Evolutionary conservation across 2,888 invertebrate genomes (phyloP).

Genomic region (Noctua janthe): DNA sequence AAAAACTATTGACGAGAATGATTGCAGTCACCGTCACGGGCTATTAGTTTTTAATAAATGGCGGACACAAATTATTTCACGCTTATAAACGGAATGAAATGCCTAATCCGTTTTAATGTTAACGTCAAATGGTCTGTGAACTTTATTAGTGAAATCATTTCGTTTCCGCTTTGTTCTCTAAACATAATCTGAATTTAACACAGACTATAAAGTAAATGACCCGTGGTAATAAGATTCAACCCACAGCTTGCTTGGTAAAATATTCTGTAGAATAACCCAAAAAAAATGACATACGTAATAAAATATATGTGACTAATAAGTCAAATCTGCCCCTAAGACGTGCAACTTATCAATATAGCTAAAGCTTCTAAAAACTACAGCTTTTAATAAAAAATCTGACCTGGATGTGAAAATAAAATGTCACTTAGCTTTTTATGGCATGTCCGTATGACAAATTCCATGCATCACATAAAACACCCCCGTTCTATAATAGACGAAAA

Average conservation of each 20-base stretch:
- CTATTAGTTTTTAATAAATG: constrained; percentile 39
- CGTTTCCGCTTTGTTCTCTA: constrained; percentile 21
- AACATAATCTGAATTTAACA: constrained; percentile 6
- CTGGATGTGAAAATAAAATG: not conserved
- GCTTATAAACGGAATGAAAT: constrained; percentile 18
- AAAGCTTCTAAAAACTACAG: not conserved
- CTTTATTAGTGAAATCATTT: constrained; percentile 27
- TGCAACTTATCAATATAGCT: not conserved
- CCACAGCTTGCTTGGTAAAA: not conserved
- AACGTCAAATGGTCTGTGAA: constrained; percentile 38
- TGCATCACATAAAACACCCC: constrained; percentile 1
- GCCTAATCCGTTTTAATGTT: constrained; percentile 36
- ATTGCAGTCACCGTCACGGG: constrained; percentile 14
- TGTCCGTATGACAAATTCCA: not conserved
- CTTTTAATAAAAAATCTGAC: not conserved
- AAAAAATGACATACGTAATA: not conserved
- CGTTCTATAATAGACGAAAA: not conserved
- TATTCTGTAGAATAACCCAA: not conserved
- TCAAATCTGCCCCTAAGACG: not conserved
- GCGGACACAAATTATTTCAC: constrained; percentile 24
- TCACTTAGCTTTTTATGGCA: not conserved
- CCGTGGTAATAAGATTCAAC: not conserved
- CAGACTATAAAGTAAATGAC: constrained; percentile 1
- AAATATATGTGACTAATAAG: too few relatives aligned
- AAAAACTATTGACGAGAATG: constrained; percentile 12